Base-by-base conservation (phyloP, 1,140 invertebrate genomes). In the Monomorium pharaonis region DNA sequence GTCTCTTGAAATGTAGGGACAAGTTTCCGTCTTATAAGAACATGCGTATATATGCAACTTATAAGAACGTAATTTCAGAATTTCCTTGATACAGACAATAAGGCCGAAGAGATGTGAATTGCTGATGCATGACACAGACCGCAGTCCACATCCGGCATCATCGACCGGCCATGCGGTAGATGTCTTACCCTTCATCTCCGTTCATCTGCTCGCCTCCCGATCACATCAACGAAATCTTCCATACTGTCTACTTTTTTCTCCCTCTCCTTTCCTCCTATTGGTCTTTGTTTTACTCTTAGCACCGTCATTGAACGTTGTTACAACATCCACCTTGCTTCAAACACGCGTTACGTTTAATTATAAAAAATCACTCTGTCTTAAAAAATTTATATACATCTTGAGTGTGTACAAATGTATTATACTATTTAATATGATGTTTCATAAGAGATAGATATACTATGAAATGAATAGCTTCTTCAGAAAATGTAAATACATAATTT, bases 101-200 rank as follows among this genome's bases (percentile, higher is more conserved):
- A 85, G 56, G 84, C 24, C 49, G 77, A 70, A 70, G 80, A 81
- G 89, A 90, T 90, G 86, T 86, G 88, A 90, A 88, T 90, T 90
- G 89, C 88, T 88, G 94, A 93, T 94, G 94, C 94, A 94, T 94
- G 94, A 92, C 94, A 94, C 89, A 93, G 94, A 94, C 94, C 94
- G 93, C 94, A 94, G 92, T 95, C 94, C 94, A 94, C 94, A 95
- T 95, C 94, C 94, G 94, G 94, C 91, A 91, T 91, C 87, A 87
- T 92, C 90, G 91, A 76, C 81, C 85, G 92, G 86, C 92, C 85
- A 54, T 72, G 63, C 77, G 63, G 78, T 54, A 72, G 72, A 76
- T 72, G 78, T 85, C 60, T 60, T 58, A 85, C 88, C 85, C 85
- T 88, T 90, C 92, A 90, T 92, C 92, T 92, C 76, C 74, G 83